These are phyloP conservation scores for Lacerta viridis DNA, from an alignment of 2,797 vertebrate genomes.

Conservation along the genomic window DNA sequence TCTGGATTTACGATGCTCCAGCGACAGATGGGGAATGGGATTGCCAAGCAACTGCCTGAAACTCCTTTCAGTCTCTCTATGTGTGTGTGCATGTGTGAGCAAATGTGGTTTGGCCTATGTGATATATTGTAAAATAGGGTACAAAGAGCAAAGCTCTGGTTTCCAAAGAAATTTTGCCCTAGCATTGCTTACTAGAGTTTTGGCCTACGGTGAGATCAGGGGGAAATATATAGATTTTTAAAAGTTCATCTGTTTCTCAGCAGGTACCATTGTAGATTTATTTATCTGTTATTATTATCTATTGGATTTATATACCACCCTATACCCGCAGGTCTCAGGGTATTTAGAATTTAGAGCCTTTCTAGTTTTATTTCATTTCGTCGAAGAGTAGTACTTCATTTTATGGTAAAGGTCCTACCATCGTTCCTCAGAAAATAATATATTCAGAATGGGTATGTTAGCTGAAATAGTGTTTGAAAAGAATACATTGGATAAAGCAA, in stretches of 20 bases:
- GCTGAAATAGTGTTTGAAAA: neutral
- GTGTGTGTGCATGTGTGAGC: neutral
- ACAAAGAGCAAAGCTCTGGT: constrained; percentile 16
- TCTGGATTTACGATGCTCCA: constrained; percentile 26
- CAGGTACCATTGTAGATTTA: neutral
- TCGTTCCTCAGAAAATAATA: neutral
- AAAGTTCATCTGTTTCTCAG: neutral
- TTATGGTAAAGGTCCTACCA: neutral
- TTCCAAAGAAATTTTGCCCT: neutral
- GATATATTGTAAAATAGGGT: neutral
- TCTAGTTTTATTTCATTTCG: neutral
- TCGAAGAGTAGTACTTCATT: neutral
- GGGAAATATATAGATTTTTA: neutral
- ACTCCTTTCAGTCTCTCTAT: neutral
- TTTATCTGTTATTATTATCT: no score
- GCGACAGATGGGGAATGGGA: constrained; percentile 36
- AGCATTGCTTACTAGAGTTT: rapidly evolving
- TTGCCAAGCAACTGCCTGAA: constrained; percentile 30
- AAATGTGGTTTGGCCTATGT: constrained; percentile 23
- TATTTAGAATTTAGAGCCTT: no score
- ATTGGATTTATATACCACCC: no score
- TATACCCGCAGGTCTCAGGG: no score
- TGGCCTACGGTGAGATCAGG: rapidly evolving
- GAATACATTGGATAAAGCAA: neutral
- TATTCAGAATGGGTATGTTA: neutral